Evolutionary conservation across 2,888 invertebrate species (phyloP), one percentile per base, ranked within the genome.

Genomic region (Hydrotaea cyrtoneurina): DNA sequence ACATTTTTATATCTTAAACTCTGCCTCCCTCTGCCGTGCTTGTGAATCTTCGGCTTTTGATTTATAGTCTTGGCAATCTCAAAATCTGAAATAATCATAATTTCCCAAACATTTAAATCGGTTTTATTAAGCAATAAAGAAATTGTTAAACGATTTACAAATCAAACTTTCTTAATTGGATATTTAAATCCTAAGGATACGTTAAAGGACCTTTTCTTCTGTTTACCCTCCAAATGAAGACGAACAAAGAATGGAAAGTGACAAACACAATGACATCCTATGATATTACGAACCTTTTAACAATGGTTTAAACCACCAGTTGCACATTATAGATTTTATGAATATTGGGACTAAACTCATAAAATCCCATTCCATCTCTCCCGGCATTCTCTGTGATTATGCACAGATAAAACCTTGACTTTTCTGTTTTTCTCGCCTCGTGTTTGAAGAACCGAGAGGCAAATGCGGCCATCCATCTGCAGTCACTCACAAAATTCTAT

Each of bases 271-370:
- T n/a, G 2, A 64, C 15, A 17, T 62, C n/a, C 36, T 64, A 17
- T 36, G 36, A 39, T 39, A 64, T 64, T 36, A 64, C 21, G 66
- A 66, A 64, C 36, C 19, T 64, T 15, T 64, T 64, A 64, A 66
- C 66, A 66, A 66, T 66, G 66, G 66, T 46, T 69, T 69, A 69
- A 69, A 46, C 69, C 21, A 69, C 69, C 23, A 46, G 46, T 46
- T 46, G 69, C 46, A 46, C 13, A n/a, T n/a, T 23, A 15, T 62
- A 26, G 31, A 62, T 62, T 62, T 62, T 36, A n/a, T 62, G 36
- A 15, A 62, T 62, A 62, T 31, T 62, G 31, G 4, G 23, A 31
- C 15, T 15, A 62, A 62, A 36, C 26, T 69, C 46, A 62, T 62
- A 62, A 62, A 1, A 62, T 5, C 43, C 46, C 46, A 23, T 5